phyloP scores from a whole-genome alignment of 2,888 invertebrate genomes.

The Dascillus cervinus region DNA sequence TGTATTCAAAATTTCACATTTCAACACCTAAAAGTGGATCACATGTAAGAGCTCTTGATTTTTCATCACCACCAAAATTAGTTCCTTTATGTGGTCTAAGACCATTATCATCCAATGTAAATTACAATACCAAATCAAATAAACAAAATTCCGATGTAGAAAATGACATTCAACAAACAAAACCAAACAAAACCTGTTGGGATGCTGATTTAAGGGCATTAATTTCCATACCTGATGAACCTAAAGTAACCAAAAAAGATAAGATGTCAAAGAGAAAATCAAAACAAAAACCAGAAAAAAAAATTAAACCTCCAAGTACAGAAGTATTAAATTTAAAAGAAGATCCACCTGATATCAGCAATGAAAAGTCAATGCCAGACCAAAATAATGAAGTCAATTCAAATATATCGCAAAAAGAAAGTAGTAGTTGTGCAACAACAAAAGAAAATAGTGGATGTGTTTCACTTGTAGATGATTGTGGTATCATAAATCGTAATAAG shows the following conservation, averaged over 20 bases:
- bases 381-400: slow-evolving; percentile 4
- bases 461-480: too few relatives aligned
- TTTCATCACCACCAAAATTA: slow-evolving; percentile 24
- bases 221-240: slow-evolving; percentile 3
- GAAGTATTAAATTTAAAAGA: slow-evolving; percentile 4
- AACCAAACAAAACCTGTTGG: slow-evolving; percentile 21
- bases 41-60: slow-evolving; percentile 30
- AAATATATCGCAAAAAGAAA: slow-evolving; percentile 2
- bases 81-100: slow-evolving; percentile 4
- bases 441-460: slow-evolving; percentile 4
- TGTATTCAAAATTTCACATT: not conserved
- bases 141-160: too few relatives aligned
- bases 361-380: slow-evolving; percentile 1
- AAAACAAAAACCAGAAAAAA: too few relatives aligned
- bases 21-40: slow-evolving; percentile 20
- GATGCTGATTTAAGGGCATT: slow-evolving; percentile 28
- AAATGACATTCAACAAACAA: too few relatives aligned
- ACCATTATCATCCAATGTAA: too few relatives aligned
- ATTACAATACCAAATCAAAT: too few relatives aligned
- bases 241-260: too few relatives aligned
- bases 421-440: slow-evolving; percentile 3
- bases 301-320: slow-evolving; percentile 5
- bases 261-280: slow-evolving; percentile 10
- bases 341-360: slow-evolving; percentile 8
- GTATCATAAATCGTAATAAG: slow-evolving; percentile 19